Conservation (phyloP, 2,888 invertebrate species). For the Brachycybe producta region DNA sequence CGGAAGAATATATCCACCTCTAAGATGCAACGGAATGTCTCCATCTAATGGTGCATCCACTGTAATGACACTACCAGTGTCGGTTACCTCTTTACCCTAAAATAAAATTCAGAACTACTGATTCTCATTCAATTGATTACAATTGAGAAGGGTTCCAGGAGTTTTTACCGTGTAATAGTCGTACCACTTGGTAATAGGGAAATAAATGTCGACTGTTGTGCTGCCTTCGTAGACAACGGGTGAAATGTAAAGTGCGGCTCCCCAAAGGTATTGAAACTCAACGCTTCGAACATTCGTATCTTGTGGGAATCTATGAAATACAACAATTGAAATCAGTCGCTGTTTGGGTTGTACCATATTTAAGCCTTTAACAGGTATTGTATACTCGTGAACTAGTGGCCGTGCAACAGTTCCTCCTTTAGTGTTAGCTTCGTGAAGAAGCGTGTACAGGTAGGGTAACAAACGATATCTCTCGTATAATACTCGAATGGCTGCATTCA, state of each 20-base stretch:
- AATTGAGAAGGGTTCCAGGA: conserved; percentile 4
- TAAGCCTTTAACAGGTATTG: conserved; percentile 10
- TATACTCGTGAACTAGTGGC: conserved; percentile 33
- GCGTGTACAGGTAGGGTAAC: conserved; percentile 39
- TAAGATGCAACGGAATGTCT: conserved; percentile 24
- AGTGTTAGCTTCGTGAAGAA: conserved; percentile 31
- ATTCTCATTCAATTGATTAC: neutral
- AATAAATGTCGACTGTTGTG: conserved; percentile 28
- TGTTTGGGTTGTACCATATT: neutral
- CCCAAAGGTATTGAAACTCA: conserved; percentile 33
- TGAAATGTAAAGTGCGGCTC: conserved; percentile 32
- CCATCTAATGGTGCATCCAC: conserved; percentile 21
- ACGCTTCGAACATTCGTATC: conserved; percentile 24
- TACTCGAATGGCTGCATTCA: conserved; percentile 14
- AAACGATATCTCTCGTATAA: conserved; percentile 32
- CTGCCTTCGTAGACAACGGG: conserved; percentile 24
- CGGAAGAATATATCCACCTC: conserved; percentile 28
- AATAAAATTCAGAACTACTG: neutral
- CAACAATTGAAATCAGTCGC: conserved; percentile 24
- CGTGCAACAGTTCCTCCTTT: conserved; percentile 32
- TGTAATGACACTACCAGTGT: conserved; percentile 4
- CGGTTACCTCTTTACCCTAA: conserved; percentile 5
- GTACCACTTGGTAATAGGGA: conserved; percentile 29
- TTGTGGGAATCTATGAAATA: conserved; percentile 28
- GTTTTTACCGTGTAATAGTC: conserved; percentile 27